Evolutionary conservation across 2,113 vertebrate genomes (phyloP).

Genomic region (Ovis canadensis): DNA sequence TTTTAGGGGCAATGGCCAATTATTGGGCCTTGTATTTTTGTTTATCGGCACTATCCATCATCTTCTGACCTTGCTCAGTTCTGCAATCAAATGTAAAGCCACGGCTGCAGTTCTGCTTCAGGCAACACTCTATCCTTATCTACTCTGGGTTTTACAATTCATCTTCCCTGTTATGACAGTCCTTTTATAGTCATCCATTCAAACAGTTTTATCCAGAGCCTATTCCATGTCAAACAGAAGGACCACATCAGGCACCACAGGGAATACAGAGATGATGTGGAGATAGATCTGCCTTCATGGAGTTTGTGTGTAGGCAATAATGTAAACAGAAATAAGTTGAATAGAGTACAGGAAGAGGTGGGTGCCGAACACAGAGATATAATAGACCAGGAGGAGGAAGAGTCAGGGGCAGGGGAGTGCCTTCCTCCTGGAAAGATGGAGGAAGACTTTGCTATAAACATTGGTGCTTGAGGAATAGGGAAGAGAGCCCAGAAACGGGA

Average conservation of each 20-base stretch:
- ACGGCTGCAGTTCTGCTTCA: background rate
- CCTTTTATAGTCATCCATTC: background rate
- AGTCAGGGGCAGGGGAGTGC: background rate
- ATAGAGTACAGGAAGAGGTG: background rate
- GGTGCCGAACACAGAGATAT: background rate
- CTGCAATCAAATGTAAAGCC: background rate
- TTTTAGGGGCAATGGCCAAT: background rate
- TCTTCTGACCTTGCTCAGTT: background rate
- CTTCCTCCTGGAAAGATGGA: background rate
- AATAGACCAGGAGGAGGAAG: background rate
- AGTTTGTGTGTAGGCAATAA: background rate
- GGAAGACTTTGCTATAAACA: background rate
- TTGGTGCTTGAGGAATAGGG: background rate
- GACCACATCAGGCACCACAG: fast-evolving
- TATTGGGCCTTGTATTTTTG: background rate
- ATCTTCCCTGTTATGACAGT: background rate
- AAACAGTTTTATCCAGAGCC: background rate
- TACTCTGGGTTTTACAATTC: background rate
- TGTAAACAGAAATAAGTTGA: background rate
- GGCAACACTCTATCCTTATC: background rate
- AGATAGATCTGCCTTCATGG: background rate
- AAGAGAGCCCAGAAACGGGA: background rate
- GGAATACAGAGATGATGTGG: background rate
- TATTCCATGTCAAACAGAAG: background rate
- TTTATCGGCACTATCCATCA: background rate